These are phyloP conservation scores for Prunella himalayana DNA, from an alignment of 2,113 vertebrate species.

Conservation along the genomic window DNA sequence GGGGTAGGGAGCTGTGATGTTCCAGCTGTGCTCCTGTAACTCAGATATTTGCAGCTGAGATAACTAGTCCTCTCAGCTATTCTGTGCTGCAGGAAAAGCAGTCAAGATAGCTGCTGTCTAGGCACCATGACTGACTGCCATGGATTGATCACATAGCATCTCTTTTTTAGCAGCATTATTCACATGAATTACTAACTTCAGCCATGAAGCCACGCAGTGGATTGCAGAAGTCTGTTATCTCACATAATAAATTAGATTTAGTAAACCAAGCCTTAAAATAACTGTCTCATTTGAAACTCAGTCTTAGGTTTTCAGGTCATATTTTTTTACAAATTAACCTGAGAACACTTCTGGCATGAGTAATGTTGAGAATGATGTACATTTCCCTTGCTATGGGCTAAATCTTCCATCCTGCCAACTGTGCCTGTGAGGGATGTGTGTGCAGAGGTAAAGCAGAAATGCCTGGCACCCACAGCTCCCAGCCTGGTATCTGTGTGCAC, in stretches of 20 bases:
- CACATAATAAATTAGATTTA: constrained; percentile 25
- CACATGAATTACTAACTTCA: background rate
- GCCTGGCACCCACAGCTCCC: background rate
- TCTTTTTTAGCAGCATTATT: constrained; percentile 26
- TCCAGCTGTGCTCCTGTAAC: constrained; percentile 59
- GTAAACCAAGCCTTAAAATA: constrained; percentile 21
- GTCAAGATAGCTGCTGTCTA: background rate
- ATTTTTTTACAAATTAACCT: background rate
- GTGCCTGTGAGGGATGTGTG: background rate
- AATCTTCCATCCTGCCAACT: background rate
- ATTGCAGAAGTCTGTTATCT: constrained; percentile 20
- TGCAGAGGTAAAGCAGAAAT: background rate
- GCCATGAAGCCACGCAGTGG: background rate
- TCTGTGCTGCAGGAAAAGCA: constrained; percentile 28
- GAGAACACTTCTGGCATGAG: background rate
- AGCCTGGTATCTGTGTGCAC: accelerated
- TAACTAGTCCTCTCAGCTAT: constrained; percentile 25
- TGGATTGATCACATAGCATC: background rate
- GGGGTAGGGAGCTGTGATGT: background rate
- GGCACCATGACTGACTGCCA: background rate
- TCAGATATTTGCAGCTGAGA: constrained; percentile 48
- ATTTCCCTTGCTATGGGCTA: background rate
- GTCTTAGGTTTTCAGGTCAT: background rate
- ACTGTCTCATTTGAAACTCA: background rate
- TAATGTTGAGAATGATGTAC: background rate